Evolutionary conservation across 2,797 vertebrate genomes (phyloP).

Genomic region (Australoheros facetus): DNA sequence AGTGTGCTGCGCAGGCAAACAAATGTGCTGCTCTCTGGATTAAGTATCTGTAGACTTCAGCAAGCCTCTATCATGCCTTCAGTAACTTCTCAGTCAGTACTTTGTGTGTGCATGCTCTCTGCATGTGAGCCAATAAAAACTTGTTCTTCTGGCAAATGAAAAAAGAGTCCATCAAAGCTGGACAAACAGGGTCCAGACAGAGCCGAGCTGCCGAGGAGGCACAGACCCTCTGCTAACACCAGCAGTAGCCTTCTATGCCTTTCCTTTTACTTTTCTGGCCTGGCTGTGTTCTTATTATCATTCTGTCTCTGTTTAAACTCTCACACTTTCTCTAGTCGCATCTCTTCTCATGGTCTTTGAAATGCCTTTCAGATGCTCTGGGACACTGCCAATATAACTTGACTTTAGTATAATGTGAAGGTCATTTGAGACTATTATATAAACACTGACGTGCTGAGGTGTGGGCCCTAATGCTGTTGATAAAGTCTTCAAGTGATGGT

Average conservation of each 20-base stretch:
- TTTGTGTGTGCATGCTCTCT: conserved; percentile 35
- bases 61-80: conserved; percentile 1
- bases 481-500: conserved; percentile 1
- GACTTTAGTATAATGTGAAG: not conserved
- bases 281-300: conserved; percentile 29
- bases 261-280: conserved; percentile 28
- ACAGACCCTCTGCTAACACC: conserved; percentile 35
- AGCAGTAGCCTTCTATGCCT: conserved; percentile 25
- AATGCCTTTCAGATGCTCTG: not conserved
- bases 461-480: not conserved
- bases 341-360: not conserved
- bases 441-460: not conserved
- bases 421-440: not conserved
- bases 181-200: conserved; percentile 61
- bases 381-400: not conserved
- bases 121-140: conserved; percentile 61
- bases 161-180: conserved; percentile 60
- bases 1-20: not conserved
- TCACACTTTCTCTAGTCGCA: conserved; percentile 1
- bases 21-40: conserved; percentile 5
- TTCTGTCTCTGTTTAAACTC: conserved; percentile 57
- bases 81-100: conserved; percentile 41
- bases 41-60: not conserved
- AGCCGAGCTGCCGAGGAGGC: conserved; percentile 32
- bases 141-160: conserved; percentile 55